Conservation (phyloP, 2,113 vertebrate genomes). For the Hirundichthys speculiger region DNA sequence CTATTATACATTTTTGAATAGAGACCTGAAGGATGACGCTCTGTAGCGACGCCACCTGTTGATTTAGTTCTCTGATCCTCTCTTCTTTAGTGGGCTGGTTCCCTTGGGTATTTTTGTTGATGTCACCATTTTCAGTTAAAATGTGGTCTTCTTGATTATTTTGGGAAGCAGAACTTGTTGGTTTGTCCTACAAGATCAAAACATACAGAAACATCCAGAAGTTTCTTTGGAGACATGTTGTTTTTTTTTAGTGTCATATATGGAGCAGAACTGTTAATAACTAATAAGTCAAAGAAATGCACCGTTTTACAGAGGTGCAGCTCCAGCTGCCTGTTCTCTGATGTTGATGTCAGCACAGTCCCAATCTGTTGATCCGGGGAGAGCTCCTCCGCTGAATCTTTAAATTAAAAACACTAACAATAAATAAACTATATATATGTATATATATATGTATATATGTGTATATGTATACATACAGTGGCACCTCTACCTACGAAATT, state of each 20-base stretch:
- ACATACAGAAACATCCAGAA: not conserved
- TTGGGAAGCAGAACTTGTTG: constrained; percentile 2
- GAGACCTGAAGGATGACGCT: constrained; percentile 76
- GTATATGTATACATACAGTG: too few relatives aligned
- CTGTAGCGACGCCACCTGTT: constrained; percentile 76
- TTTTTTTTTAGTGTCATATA: not conserved
- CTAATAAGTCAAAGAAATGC: not conserved
- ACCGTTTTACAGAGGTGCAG: constrained; percentile 77
- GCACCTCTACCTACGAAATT: too few relatives aligned
- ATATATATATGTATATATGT: not conserved
- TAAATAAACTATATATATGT: not conserved
- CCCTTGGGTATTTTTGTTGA: constrained; percentile 37
- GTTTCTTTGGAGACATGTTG: not conserved
- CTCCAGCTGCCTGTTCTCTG: constrained; percentile 70
- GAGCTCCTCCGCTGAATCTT: constrained; percentile 65
- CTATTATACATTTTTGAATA: not conserved
- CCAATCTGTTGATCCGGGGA: constrained; percentile 70
- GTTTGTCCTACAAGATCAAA: constrained; percentile 58
- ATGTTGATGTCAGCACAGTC: constrained; percentile 49
- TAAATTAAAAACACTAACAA: constrained; percentile 19
- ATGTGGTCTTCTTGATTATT: constrained; percentile 17
- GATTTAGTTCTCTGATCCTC: constrained; percentile 74
- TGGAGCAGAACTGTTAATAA: not conserved
- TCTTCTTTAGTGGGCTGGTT: constrained; percentile 62
- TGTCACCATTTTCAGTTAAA: constrained; percentile 17